These are phyloP conservation scores for Lepidostoma basale DNA, from an alignment of 1,140 invertebrate species.

Conservation along the genomic window DNA sequence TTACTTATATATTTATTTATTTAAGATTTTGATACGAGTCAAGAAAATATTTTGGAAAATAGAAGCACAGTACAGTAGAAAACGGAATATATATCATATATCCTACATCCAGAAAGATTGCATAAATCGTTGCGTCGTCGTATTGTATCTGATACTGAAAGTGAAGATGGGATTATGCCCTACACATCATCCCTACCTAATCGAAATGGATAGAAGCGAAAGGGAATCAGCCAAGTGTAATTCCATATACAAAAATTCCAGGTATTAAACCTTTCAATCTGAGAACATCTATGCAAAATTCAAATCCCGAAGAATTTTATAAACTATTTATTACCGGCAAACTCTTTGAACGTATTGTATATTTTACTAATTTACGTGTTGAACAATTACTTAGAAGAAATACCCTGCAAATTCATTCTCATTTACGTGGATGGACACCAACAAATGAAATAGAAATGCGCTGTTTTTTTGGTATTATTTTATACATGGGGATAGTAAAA, in stretches of 20 bases:
- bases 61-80: background rate
- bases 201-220: background rate
- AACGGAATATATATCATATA: background rate
- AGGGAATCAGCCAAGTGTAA: background rate
- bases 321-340: background rate
- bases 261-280: conserved; percentile 3
- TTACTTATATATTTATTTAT: background rate
- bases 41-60: conserved; percentile 10
- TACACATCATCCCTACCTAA: background rate
- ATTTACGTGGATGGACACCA: background rate
- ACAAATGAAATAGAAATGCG: conserved; percentile 1
- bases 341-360: background rate
- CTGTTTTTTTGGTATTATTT: background rate
- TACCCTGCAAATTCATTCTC: background rate
- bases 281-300: background rate
- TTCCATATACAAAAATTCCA: conserved; percentile 2
- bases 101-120: background rate
- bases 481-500: conserved; percentile 7
- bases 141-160: conserved; percentile 2
- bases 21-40: background rate
- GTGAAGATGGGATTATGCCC: conserved; percentile 1
- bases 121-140: background rate
- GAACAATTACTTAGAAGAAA: background rate
- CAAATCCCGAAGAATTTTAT: conserved; percentile 8
- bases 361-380: background rate